Evolutionary conservation across 2,797 vertebrate genomes (phyloP).

Genomic region (Leuciscus waleckii): DNA sequence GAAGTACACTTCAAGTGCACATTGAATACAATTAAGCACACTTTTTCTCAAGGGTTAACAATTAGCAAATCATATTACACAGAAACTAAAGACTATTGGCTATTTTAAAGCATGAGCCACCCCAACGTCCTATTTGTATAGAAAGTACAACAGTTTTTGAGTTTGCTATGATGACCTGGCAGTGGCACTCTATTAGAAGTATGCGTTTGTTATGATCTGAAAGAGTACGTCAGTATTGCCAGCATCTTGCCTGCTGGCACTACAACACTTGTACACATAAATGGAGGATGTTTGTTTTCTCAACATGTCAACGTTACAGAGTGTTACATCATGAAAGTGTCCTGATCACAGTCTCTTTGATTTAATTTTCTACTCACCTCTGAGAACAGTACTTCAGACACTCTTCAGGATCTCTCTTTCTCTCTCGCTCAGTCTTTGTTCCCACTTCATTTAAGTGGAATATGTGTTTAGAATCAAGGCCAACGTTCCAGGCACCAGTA

Average conservation of each 20-base stretch:
- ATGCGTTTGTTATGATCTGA: neutral
- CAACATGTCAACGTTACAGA: conserved; percentile 50
- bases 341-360: conserved; percentile 53
- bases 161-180: too few species aligned
- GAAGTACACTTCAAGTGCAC: neutral
- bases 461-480: conserved; percentile 28
- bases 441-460: conserved; percentile 30
- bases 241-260: conserved; percentile 6
- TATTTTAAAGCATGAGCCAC: neutral
- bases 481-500: conserved; percentile 7
- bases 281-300: conserved; percentile 44
- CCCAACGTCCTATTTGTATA: neutral
- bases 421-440: conserved; percentile 44
- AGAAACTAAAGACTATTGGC: neutral
- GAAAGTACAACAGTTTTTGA: neutral
- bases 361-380: conserved; percentile 56
- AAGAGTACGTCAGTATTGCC: neutral
- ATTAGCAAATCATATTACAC: neutral
- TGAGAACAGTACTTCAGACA: conserved; percentile 39
- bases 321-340: conserved; percentile 61
- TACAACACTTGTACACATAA: conserved; percentile 32
- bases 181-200: neutral
- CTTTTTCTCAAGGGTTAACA: neutral
- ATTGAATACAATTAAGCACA: neutral
- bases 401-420: neutral